Conservation (phyloP, 2,888 invertebrate species). For the Diarsia mendica region DNA sequence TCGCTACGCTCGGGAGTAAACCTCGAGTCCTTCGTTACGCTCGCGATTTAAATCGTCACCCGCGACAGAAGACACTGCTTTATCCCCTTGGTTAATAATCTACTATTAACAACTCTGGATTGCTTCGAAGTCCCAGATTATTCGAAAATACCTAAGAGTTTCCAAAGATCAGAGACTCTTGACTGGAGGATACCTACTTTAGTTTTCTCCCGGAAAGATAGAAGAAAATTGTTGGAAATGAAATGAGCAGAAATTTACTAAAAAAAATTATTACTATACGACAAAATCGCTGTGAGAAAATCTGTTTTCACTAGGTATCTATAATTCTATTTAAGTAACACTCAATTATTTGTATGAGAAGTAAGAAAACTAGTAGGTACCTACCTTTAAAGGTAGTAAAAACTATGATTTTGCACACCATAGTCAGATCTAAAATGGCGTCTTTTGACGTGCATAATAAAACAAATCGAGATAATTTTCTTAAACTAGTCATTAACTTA, state of each 20-base stretch:
- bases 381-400: background rate
- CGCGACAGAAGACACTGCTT: too few relatives aligned
- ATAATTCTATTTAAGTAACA: background rate
- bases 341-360: background rate
- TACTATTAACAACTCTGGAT: background rate
- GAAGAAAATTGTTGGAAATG: background rate
- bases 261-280: background rate
- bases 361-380: background rate
- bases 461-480: background rate
- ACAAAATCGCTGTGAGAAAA: background rate
- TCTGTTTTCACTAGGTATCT: background rate
- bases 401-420: background rate
- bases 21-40: too few relatives aligned
- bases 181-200: background rate
- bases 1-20: too few relatives aligned
- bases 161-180: background rate
- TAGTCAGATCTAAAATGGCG: background rate
- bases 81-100: too few relatives aligned
- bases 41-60: too few relatives aligned
- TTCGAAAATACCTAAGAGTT: background rate
- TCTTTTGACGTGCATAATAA: background rate
- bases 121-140: background rate
- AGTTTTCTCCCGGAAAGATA: background rate
- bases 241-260: background rate
- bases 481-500: constrained; percentile 5